Percentiles rank a stretch among this genome's conserved stretches.
phyloP scores from a whole-genome alignment of 64 coral and sea anemone species.

The Montipora sp. region DNA sequence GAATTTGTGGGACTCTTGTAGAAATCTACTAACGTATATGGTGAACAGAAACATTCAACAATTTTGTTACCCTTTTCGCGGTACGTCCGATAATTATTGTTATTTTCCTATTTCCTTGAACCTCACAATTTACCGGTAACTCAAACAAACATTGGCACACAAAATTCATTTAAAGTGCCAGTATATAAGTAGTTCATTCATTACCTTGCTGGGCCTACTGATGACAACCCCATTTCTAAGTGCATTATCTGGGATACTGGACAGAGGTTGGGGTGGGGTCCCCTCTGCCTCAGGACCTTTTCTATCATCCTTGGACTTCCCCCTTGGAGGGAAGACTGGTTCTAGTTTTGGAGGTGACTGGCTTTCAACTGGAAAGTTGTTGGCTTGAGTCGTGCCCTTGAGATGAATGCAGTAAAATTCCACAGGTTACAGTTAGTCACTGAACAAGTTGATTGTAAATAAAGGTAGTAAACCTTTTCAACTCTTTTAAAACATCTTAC shows the following conservation, averaged over 20 bases:
- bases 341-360: constrained; percentile 7
- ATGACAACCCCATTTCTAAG: background rate
- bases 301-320: background rate
- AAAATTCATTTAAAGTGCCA: background rate
- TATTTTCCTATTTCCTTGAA: no score
- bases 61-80: no score
- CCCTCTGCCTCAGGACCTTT: constrained; percentile 18
- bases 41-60: no score
- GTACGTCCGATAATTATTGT: no score
- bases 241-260: constrained; percentile 2
- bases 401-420: background rate
- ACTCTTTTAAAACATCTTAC: no score
- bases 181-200: background rate
- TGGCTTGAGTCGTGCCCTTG: constrained; percentile 6
- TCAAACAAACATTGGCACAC: background rate
- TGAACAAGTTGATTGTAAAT: background rate
- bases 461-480: no score
- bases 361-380: background rate
- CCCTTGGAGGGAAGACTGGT: constrained; percentile 16
- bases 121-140: background rate
- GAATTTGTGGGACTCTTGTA: no score
- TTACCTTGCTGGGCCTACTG: background rate
- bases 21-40: no score
- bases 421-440: background rate
- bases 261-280: constrained; percentile 25